Evolutionary conservation across 2,113 vertebrate species (phyloP).

Genomic region (Aplodontia rufa): DNA sequence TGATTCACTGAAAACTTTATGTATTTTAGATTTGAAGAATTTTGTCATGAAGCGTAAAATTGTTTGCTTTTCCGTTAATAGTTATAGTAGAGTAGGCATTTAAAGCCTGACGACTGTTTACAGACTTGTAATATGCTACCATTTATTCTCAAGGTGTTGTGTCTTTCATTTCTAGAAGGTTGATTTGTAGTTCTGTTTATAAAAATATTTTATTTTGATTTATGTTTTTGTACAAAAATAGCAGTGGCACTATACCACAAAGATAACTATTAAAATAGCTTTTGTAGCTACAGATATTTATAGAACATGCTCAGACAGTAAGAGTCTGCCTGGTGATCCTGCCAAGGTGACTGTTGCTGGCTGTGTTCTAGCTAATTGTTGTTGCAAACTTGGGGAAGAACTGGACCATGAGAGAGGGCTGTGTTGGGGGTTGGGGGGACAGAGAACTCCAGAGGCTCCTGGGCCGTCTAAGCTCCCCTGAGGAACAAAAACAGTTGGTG

Average conservation of each 20-base stretch:
- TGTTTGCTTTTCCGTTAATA: slow-evolving; percentile 13
- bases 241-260: neutral
- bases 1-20: slow-evolving; percentile 1
- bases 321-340: neutral
- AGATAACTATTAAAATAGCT: neutral
- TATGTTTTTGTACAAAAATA: slow-evolving; percentile 13
- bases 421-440: neutral
- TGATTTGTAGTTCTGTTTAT: slow-evolving; percentile 27
- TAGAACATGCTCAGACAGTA: neutral
- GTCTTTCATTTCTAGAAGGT: slow-evolving; percentile 9
- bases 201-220: neutral
- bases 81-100: neutral
- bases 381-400: neutral
- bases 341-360: neutral
- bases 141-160: neutral
- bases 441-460: neutral
- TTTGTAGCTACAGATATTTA: neutral
- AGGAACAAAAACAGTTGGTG: neutral
- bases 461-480: neutral
- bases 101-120: neutral
- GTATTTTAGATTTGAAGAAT: slow-evolving; percentile 19
- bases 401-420: neutral
- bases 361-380: neutral
- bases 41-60: slow-evolving; percentile 5
- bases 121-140: neutral